Conservation (phyloP, 2,797 vertebrate genomes). For the Acipenser oxyrinchus region DNA sequence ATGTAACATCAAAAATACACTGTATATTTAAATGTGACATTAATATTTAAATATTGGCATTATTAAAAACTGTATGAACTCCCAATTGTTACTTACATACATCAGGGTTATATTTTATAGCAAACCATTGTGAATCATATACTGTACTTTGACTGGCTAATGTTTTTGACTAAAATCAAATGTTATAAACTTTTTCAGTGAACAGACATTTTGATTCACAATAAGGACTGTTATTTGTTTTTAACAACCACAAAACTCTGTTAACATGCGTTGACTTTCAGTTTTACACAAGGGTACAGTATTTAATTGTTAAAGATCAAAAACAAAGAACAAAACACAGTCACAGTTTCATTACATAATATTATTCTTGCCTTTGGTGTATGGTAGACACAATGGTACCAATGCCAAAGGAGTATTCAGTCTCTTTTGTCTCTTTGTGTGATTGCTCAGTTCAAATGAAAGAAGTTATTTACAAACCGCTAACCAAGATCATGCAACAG, state of each 20-base stretch:
- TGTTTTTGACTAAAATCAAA: background rate
- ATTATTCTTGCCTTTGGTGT: background rate
- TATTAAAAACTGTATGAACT: background rate
- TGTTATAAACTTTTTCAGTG: background rate
- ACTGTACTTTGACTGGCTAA: background rate
- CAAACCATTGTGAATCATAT: background rate
- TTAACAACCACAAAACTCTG: background rate
- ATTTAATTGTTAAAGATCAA: background rate
- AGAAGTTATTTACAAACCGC: too few species aligned
- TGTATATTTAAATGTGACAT: too few species aligned
- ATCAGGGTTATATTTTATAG: background rate
- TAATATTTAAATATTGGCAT: too few species aligned
- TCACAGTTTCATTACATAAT: background rate
- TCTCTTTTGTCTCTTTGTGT: conserved; percentile 31
- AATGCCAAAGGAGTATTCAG: conserved; percentile 36
- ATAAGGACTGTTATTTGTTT: background rate
- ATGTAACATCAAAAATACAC: too few species aligned
- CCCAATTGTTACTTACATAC: background rate
- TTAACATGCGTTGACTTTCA: background rate
- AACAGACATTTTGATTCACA: background rate
- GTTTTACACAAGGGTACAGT: conserved; percentile 3
- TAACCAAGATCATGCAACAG: too few species aligned
- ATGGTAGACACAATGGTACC: background rate
- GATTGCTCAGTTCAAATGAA: conserved; percentile 42
- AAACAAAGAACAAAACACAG: conserved; percentile 1